These are phyloP conservation scores for Cebus imitator DNA, from an alignment of 2,113 vertebrate genomes.

Conservation along the genomic window DNA sequence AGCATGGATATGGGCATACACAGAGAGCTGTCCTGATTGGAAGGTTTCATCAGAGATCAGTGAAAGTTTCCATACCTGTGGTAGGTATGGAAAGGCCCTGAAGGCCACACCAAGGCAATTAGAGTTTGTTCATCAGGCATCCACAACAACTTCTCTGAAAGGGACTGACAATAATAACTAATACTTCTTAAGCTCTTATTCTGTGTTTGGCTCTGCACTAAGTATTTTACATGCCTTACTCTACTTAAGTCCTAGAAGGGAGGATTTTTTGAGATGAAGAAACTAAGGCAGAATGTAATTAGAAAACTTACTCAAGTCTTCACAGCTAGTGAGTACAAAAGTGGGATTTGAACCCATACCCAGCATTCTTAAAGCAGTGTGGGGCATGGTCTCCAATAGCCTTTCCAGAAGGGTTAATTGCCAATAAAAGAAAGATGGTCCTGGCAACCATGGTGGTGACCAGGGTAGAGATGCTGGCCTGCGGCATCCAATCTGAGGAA, in stretches of 20 bases:
- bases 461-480: neutral
- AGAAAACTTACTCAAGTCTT: neutral
- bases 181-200: neutral
- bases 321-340: neutral
- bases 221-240: neutral
- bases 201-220: neutral
- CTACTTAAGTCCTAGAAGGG: neutral
- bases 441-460: neutral
- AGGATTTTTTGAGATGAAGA: conserved; percentile 16
- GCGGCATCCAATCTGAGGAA: neutral
- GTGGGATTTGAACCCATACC: neutral
- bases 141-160: neutral
- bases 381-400: neutral
- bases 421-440: neutral
- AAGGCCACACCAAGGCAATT: neutral
- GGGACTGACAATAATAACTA: neutral
- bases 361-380: neutral
- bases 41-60: neutral
- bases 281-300: neutral
- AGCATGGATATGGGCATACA: neutral
- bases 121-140: neutral
- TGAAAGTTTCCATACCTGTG: neutral
- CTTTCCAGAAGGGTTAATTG: neutral
- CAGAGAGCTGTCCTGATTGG: neutral
- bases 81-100: neutral